Evolutionary conservation across 2,888 invertebrate genomes (phyloP), one percentile per base, ranked within the genome.

Genomic region (Acleris laterana): DNA sequence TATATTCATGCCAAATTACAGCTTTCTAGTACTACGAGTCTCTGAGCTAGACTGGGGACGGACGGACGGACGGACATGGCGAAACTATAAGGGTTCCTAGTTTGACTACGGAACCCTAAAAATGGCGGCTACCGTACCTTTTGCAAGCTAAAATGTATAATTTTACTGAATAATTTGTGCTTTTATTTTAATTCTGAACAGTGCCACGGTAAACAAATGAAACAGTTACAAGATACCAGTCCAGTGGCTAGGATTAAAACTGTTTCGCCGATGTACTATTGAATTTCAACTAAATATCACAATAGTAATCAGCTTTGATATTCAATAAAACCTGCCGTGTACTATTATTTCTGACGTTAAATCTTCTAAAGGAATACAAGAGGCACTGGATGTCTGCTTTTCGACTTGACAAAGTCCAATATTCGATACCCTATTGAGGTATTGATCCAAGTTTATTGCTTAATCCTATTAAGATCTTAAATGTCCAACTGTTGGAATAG

Each of bases 401-500:
- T 32, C 32, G 9, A 9, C 28, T 28, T 32, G 32, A 32, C 32
- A 32, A 9, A 9, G 9, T 32, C 1, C 32, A n/a, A 22, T 56
- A 56, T 22, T 20, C 38, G 9, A 38, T 38, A 38, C 38, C 38
- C 38, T 38, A 38, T 38, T 55, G 13, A 17, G 49, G 44, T 53
- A 59, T 64, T 52, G 58, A 59, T 64, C 42, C 16, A 48, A 48
- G 53, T 22, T 60, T 60, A 65, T 55, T 64, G 52, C 52, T 22
- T 38, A 64, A 64, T 59, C 32, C 59, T 55, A 58, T 64, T 49
- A 59, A 16, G 52, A 52, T 20, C 38, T 38, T 19, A 58, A 52
- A 64, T 56, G n/a, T 16, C 32, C 32, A 20, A 38, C 38, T 38
- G 38, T 4, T 13, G 38, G 13, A 9, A 38, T 38, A 38, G 9